A percentile compares a stretch with the other conserved stretches of the same genome.
These are phyloP conservation scores for Picathartes gymnocephalus DNA, from an alignment of 2,113 vertebrate species.

Conservation along the genomic window DNA sequence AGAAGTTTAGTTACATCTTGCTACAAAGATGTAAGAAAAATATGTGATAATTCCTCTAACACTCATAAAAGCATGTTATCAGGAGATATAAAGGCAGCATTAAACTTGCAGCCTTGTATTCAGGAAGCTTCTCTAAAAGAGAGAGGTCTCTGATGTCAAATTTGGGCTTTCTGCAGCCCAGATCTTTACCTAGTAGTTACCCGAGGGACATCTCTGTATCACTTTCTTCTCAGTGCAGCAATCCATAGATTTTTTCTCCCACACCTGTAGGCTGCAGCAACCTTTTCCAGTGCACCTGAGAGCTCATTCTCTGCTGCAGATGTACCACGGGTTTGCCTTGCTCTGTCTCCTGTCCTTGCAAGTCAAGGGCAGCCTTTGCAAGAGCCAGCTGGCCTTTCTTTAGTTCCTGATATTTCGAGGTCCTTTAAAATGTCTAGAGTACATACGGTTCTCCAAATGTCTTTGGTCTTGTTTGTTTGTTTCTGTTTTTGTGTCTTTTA, in stretches of 20 bases:
- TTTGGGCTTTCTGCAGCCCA: neutral
- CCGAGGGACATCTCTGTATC: neutral
- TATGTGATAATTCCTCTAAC: neutral
- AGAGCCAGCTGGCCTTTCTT: neutral
- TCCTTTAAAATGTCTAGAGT: neutral
- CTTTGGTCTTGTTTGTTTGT: too few relatives aligned
- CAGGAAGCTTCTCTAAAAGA: neutral
- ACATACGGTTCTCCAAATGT: rapidly evolving
- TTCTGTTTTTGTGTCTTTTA: too few relatives aligned
- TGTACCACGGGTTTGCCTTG: neutral
- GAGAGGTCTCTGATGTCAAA: neutral
- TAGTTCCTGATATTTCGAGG: neutral
- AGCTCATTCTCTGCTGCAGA: neutral
- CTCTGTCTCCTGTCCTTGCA: neutral
- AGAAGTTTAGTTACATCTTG: neutral
- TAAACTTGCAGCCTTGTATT: neutral
- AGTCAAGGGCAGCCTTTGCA: neutral
- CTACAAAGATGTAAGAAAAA: neutral
- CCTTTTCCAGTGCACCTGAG: rapidly evolving
- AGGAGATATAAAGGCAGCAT: neutral
- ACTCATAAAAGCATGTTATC: neutral
- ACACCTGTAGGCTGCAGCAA: neutral
- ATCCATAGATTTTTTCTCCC: neutral
- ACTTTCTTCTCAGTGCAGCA: neutral
- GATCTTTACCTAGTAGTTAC: neutral